phyloP scores from a whole-genome alignment of 2,888 invertebrate genomes.

The Leptogaster cylindrica region DNA sequence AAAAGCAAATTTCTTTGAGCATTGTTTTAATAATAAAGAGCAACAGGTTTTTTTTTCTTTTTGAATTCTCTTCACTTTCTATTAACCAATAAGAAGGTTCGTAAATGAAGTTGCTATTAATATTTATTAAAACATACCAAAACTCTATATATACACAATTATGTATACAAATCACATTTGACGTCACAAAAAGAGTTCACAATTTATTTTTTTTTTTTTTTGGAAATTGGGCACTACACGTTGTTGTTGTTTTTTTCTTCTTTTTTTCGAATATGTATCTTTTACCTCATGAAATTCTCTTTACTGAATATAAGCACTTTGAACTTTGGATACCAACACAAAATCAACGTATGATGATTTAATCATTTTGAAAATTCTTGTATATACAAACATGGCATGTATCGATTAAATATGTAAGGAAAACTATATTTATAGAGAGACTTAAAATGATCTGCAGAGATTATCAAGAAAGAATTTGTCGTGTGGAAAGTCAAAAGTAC shows the following conservation, averaged over 20 bases:
- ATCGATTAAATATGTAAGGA: slow-evolving; percentile 6
- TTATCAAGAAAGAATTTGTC: slow-evolving; percentile 59
- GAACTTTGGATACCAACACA: too few species aligned
- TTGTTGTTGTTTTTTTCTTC: background rate
- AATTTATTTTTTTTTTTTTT: background rate
- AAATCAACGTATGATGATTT: background rate
- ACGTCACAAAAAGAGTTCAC: background rate
- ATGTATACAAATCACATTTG: background rate
- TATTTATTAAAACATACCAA: slow-evolving; percentile 27
- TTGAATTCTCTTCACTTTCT: too few species aligned
- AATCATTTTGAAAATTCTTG: background rate
- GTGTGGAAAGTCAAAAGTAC: slow-evolving; percentile 77
- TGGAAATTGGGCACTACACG: slow-evolving; percentile 13
- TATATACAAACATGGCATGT: background rate
- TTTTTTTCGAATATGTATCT: slow-evolving; percentile 4
- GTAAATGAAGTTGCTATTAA: background rate
- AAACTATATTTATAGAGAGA: slow-evolving; percentile 53
- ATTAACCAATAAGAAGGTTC: too few species aligned
- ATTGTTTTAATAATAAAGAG: background rate
- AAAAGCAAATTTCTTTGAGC: slow-evolving; percentile 1
- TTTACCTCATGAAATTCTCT: too few species aligned
- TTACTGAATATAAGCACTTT: too few species aligned
- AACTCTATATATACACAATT: background rate
- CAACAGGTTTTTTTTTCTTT: too few species aligned
- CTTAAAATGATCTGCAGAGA: slow-evolving; percentile 58